Conservation (phyloP, 2,113 vertebrate genomes). For the Neomonachus schauinslandi region DNA sequence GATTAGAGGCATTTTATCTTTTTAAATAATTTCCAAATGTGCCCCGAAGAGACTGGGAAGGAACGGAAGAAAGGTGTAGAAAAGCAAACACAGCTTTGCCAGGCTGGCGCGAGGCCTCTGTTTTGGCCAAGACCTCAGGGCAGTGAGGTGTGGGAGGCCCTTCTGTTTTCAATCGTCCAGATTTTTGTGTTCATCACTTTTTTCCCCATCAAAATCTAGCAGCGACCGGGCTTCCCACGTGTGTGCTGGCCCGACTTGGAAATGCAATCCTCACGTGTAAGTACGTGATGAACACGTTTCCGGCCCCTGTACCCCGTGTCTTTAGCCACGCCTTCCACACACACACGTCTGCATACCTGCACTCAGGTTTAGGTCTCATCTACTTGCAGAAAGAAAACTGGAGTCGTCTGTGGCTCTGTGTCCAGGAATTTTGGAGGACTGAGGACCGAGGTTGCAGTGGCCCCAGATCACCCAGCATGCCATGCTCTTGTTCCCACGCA, state of each 20-base stretch:
- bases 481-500: rapidly evolving
- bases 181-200: not conserved
- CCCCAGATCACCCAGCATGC: rapidly evolving
- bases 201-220: not conserved
- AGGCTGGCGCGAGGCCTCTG: not conserved
- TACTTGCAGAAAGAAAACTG: not conserved
- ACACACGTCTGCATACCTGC: rapidly evolving
- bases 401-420: rapidly evolving
- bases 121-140: rapidly evolving
- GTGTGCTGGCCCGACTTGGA: rapidly evolving
- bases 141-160: rapidly evolving
- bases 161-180: rapidly evolving
- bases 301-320: rapidly evolving
- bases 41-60: conserved; percentile 60
- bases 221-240: rapidly evolving
- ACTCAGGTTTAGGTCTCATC: rapidly evolving
- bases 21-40: conserved; percentile 88
- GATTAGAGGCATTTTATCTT: conserved; percentile 85
- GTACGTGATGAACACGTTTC: rapidly evolving
- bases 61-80: not conserved
- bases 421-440: not conserved
- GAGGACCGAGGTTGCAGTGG: rapidly evolving
- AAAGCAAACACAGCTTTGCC: rapidly evolving
- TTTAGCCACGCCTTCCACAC: rapidly evolving
- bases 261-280: too few relatives aligned